Evolutionary conservation across 2,797 vertebrate genomes (phyloP).

Genomic region (Cryptoblepharus egeriae): DNA sequence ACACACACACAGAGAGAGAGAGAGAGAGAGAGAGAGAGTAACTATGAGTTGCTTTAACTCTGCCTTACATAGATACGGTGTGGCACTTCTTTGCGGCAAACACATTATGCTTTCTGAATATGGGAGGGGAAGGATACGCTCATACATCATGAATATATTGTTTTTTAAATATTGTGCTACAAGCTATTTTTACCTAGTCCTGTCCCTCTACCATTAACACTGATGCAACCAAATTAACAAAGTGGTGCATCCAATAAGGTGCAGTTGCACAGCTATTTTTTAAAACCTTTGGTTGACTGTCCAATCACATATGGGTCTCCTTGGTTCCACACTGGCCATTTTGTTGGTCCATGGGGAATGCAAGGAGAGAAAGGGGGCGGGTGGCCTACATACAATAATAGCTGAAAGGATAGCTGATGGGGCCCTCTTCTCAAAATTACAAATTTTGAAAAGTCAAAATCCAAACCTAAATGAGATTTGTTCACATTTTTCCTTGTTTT

Average conservation of each 20-base stretch:
- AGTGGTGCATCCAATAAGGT: too few species aligned
- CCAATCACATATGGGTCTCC: too few species aligned
- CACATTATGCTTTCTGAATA: neutral
- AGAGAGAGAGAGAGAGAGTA: too few species aligned
- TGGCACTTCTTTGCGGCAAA: neutral
- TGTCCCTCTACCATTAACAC: too few species aligned
- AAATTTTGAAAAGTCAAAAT: neutral
- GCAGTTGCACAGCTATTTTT: too few species aligned
- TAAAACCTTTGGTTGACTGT: too few species aligned
- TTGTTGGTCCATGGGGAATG: too few species aligned
- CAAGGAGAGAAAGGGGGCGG: too few species aligned
- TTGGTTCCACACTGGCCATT: too few species aligned
- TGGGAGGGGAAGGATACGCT: neutral
- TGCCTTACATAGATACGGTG: neutral
- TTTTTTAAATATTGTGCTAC: neutral
- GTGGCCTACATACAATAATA: slow-evolving; percentile 17
- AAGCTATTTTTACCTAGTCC: neutral
- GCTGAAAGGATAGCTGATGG: neutral
- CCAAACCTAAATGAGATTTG: neutral
- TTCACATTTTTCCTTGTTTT: neutral
- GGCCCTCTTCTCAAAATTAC: neutral
- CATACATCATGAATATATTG: neutral
- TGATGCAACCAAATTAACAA: too few species aligned
- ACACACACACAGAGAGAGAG: too few species aligned
- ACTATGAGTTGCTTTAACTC: neutral